Evolutionary conservation across 1,140 invertebrate species (phyloP).

Genomic region (Argopecten irradians): DNA sequence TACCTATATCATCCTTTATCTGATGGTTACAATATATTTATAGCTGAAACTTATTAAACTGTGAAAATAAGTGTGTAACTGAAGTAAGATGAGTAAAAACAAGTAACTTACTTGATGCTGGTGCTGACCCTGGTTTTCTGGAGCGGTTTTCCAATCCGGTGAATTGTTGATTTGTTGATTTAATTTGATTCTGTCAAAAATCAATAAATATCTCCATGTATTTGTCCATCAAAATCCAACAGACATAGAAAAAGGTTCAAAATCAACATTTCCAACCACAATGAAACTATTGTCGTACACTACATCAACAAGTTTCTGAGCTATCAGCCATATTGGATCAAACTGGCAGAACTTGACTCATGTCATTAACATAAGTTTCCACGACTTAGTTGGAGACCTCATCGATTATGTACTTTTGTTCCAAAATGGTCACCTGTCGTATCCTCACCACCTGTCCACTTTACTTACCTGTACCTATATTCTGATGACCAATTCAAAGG

Average conservation of each 20-base stretch:
- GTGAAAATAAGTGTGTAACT: too few species aligned
- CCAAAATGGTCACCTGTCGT: not conserved
- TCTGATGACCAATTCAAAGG: not conserved
- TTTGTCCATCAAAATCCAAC: not conserved
- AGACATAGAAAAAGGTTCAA: not conserved
- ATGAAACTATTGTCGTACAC: not conserved
- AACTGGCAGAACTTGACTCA: conserved; percentile 8
- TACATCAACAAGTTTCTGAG: conserved; percentile 41
- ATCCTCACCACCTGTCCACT: not conserved
- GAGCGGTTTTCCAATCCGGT: not conserved
- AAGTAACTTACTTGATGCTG: not conserved
- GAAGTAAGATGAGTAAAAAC: not conserved
- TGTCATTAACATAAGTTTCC: not conserved
- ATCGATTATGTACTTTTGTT: not conserved
- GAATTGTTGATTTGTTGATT: not conserved
- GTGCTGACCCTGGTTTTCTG: not conserved
- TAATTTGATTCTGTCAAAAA: not conserved
- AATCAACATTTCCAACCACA: not conserved
- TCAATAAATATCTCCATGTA: not conserved
- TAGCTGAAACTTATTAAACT: too few species aligned
- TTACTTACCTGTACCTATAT: not conserved
- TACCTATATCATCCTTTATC: not conserved
- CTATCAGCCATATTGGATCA: conserved; percentile 44
- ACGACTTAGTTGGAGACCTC: not conserved
- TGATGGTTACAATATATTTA: too few species aligned